Base-by-base conservation (phyloP, 2,888 invertebrate species). In the Brachyopa scutellaris region DNA sequence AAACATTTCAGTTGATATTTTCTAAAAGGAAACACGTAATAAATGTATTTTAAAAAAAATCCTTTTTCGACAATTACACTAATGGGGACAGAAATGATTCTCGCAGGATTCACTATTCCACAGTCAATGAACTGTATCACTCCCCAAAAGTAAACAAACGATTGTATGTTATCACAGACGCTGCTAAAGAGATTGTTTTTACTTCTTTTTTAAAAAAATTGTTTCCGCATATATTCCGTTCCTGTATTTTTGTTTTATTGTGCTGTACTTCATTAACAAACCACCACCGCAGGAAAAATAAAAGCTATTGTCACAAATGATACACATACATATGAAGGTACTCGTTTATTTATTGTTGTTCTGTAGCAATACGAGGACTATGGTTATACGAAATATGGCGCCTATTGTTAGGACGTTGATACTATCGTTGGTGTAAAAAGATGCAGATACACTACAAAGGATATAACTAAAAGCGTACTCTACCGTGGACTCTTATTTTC, bases 331-430 rank as follows among this genome's bases (percentile, higher is more conserved):
- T n/a, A n/a, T n/a, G n/a, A n/a, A n/a, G n/a, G n/a, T n/a, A n/a
- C n/a, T n/a, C n/a, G n/a, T n/a, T 38, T 64, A 5, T 26, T 26
- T 6, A 26, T 79, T 31, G n/a, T 49, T n/a, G 67, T 49, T 57
- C 11, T 26, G 9, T 29, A 47, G 26, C 40, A n/a, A 31, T 21
- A 64, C 38, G 55, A n/a, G n/a, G 40, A 55, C 33, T 70, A 51
- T 72, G 78, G 38, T 45, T 61, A 31, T n/a, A n/a, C 59, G 45
- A 53, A 55, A 53, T 67, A 79, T 62, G 64, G 55, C 36, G 47
- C 67, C 79, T 55, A 67, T 79, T 73, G 79, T 73, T 33, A 49
- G 67, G 40, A 29, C 53, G 47, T 79, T 73, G 59, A 53, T 67
- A 40, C 49, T 23, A 29, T 29, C 8, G 57, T 59, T 38, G 11